A percentile compares a stretch with the other conserved stretches of the same genome.
These are phyloP conservation scores for Halichondria panicea DNA, from an alignment of 37 sponge, comb jelly and placozoan genomes.

Conservation along the genomic window DNA sequence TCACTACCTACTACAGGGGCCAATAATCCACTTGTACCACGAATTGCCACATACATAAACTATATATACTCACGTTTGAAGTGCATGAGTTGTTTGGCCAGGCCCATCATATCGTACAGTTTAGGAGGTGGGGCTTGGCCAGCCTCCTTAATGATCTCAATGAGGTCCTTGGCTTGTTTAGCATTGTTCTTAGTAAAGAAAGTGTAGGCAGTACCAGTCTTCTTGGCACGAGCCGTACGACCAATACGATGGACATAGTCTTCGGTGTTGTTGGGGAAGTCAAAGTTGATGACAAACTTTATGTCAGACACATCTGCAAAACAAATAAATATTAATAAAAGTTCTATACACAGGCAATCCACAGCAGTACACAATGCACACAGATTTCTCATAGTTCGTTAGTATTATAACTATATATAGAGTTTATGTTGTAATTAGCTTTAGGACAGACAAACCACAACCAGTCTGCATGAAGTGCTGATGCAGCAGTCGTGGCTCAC, in stretches of 20 bases:
- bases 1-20: too few species aligned
- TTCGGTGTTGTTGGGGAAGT: conserved; percentile 93
- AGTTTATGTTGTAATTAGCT: not conserved
- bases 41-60: not conserved
- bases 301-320: conserved; percentile 92
- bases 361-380: not conserved
- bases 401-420: not conserved
- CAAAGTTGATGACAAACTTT: conserved; percentile 96
- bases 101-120: conserved; percentile 71
- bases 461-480: too few species aligned
- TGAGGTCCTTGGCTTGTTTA: conserved; percentile 81
- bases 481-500: too few species aligned
- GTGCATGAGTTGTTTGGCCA: conserved; percentile 48
- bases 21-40: too few species aligned
- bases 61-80: conserved; percentile 18
- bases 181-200: conserved; percentile 82
- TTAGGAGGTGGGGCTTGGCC: conserved; percentile 72
- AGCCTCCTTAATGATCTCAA: conserved; percentile 89
- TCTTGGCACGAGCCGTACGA: conserved; percentile 89
- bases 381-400: not conserved
- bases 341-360: too few species aligned
- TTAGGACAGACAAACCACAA: too few species aligned
- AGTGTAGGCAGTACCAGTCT: conserved; percentile 95
- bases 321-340: not conserved
- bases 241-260: conserved; percentile 99